phyloP scores from a whole-genome alignment of 2,888 invertebrate genomes.

The Epirrhoe tristata region DNA sequence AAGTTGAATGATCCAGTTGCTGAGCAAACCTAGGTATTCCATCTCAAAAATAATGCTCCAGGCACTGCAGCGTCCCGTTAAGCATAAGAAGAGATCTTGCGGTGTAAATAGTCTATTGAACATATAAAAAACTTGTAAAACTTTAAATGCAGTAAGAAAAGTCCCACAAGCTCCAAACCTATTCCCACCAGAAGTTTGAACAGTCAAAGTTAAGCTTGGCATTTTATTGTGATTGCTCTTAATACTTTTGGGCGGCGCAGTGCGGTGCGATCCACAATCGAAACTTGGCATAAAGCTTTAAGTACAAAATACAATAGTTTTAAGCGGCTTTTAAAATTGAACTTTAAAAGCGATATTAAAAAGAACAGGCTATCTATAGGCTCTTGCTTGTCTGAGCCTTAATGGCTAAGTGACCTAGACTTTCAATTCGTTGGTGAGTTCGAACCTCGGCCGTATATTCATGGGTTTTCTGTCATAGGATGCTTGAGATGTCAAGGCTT shows the following conservation, averaged over 20 bases:
- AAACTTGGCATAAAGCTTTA: conserved; percentile 56
- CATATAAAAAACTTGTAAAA: neutral
- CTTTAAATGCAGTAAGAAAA: neutral
- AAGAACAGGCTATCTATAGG: neutral
- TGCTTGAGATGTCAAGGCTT: too few relatives aligned
- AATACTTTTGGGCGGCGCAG: conserved; percentile 69
- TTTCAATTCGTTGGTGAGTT: too few relatives aligned
- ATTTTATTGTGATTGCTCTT: conserved; percentile 71
- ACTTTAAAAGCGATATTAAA: neutral
- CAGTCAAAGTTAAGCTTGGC: conserved; percentile 60
- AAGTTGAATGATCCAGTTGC: too few relatives aligned
- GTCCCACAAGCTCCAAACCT: conserved; percentile 19
- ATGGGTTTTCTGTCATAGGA: too few relatives aligned
- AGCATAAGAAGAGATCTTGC: too few relatives aligned
- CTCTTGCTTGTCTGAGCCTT: neutral
- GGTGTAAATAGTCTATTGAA: too few relatives aligned
- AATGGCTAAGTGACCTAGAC: neutral
- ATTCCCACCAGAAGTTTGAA: conserved; percentile 43
- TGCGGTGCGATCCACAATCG: conserved; percentile 73
- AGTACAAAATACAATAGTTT: conserved; percentile 28
- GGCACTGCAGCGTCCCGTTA: too few relatives aligned
- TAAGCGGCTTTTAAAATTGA: neutral
- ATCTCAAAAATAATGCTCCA: too few relatives aligned
- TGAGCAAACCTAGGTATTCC: too few relatives aligned
- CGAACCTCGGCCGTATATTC: too few relatives aligned